phyloP scores from a whole-genome alignment of 2,113 vertebrate genomes.

The Chloropsis cyanopogon region DNA sequence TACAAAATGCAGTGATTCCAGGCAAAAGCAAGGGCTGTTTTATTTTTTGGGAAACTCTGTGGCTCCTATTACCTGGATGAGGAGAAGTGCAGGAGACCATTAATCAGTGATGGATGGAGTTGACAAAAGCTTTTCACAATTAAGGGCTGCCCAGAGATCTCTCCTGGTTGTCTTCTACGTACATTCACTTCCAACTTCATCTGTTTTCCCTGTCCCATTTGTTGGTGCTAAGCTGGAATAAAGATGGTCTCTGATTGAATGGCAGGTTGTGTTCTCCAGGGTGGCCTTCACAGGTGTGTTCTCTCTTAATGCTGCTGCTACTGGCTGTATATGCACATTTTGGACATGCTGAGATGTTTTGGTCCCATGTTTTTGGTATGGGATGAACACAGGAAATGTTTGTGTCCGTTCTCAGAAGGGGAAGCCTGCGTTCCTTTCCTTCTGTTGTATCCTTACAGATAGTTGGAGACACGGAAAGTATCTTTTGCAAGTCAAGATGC shows the following conservation, averaged over 20 bases:
- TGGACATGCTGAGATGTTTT: neutral
- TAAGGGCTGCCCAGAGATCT: neutral
- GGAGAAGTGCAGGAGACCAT: neutral
- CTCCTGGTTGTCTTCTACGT: neutral
- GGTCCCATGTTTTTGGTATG: neutral
- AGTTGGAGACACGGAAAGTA: neutral
- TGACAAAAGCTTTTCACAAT: neutral
- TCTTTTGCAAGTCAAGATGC: neutral
- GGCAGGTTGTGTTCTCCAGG: neutral
- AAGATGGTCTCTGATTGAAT: neutral
- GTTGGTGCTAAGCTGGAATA: neutral
- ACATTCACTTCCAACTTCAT: neutral
- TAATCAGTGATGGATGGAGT: neutral
- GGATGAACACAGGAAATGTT: neutral
- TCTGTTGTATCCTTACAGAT: neutral
- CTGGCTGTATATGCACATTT: neutral
- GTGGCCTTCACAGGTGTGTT: neutral
- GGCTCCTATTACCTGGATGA: rapidly evolving
- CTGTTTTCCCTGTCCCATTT: neutral
- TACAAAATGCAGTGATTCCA: neutral
- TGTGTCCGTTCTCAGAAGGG: neutral
- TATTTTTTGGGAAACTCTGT: neutral
- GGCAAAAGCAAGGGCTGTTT: neutral
- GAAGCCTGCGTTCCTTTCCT: neutral
- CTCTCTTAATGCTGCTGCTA: neutral